Evolutionary conservation across 1,140 invertebrate species (phyloP), one percentile per base, ranked within the genome.

Genomic region (Trypoxylus dichotomus): DNA sequence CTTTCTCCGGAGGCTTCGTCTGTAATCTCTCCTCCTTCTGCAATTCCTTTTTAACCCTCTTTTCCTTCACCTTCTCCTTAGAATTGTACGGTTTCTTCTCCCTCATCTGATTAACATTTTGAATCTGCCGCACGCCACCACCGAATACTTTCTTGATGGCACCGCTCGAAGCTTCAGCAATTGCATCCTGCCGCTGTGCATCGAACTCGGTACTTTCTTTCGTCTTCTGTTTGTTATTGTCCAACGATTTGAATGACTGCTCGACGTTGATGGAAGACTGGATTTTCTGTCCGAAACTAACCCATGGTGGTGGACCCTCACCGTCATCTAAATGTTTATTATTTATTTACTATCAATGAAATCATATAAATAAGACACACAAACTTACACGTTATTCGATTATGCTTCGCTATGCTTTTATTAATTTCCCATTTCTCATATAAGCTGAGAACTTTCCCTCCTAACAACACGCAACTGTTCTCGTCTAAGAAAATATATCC

Each of bases 341-440:
- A n/a, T 41, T 15, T 32, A 13, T 27, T 71, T 6, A 71, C 15
- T 41, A n/a, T 32, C 43, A 37, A 37, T 5, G 32, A 8, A 8
- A 37, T 7, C 10, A 5, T 37, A 37, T 5, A 5, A 37, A 8
- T 37, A 37, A 37, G 5, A 37, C 5, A 37, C 32, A 8, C 5
- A 8, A 37, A 71, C 71, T 81, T 80, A 82, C 81, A 71, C 24
- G 74, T 75, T 74, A 81, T 90, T 86, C 91, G 90, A 79, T 89
- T 92, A 82, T 94, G 93, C 79, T 90, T 91, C 3, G 93, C 92
- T 76, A 96, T 88, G 87, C 91, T 93, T 85, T 93, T 91, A 80
- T 95, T 94, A 25, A 97, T 85, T 85, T 96, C 93, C 96, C 96
- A 97, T 85, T 95, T 96, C 83, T 97, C 95, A 78, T 94, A 92